Conservation (phyloP, 1,140 invertebrate species). For the Phymorhynchus buccinoides region DNA sequence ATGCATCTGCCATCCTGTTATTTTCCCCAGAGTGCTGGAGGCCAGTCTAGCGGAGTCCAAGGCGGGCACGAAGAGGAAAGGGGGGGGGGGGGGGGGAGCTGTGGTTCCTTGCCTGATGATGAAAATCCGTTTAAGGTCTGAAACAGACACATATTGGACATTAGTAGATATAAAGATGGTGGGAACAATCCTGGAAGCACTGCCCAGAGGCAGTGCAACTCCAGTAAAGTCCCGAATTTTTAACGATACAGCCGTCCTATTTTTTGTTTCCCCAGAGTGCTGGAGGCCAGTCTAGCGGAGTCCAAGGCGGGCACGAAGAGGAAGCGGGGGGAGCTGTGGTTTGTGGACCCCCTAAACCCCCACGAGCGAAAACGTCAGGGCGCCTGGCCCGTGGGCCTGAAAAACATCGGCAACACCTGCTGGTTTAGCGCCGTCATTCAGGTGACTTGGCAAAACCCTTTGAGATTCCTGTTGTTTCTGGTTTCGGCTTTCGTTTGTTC, state of each 20-base stretch:
- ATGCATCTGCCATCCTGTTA: no score
- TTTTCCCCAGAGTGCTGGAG: conserved; percentile 71
- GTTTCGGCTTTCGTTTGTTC: no score
- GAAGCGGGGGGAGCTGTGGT: conserved; percentile 73
- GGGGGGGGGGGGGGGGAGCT: conserved; percentile 71
- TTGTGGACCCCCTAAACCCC: conserved; percentile 75
- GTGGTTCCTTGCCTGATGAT: no score
- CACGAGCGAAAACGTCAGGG: conserved; percentile 73
- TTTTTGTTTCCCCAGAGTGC: conserved; percentile 65
- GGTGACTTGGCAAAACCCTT: no score
- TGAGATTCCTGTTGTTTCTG: no score
- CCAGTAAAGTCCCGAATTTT: no score
- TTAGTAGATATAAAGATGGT: no score
- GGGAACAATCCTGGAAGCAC: no score
- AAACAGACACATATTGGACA: no score
- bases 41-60: conserved; percentile 74
- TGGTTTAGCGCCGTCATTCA: conserved; percentile 78
- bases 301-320: conserved; percentile 72
- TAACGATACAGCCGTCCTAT: no score
- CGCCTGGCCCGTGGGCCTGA: conserved; percentile 75
- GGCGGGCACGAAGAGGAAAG: conserved; percentile 72
- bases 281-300: conserved; percentile 75
- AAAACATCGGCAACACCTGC: conserved; percentile 77
- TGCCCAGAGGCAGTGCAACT: no score
- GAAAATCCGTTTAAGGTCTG: no score